Base-by-base conservation (phyloP, 2,113 vertebrate species). In the Ophthalmolycus amberensis region DNA sequence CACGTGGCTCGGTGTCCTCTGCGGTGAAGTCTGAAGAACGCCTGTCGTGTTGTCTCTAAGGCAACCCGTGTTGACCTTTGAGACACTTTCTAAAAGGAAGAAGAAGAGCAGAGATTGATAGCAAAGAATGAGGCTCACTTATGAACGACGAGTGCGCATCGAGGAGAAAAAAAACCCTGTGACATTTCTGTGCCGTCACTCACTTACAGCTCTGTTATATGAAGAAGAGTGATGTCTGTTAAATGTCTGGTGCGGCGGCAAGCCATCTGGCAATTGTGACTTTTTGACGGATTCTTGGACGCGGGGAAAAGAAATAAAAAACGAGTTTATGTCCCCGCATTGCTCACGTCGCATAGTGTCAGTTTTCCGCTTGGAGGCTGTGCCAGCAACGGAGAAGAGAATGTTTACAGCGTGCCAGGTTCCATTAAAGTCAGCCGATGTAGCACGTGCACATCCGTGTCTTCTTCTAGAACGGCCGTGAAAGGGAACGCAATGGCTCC, bases 251-350 rank as follows among this genome's bases (percentile, higher is more conserved):
- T 77, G 67, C 65, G 66, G 79, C 65, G 4, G 6, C 7, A 38
- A 82, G 70, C 81, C 76, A 83, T 83, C 85, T 88, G 81, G 18
- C 44, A 50, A 70, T 71, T 69, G 69, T 71, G 81, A 74, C 71
- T 82, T 77, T 44, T 48, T 48, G 67, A 65, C 81, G 77, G 64
- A 80, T 86, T 77, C 34, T 77, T 44, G 20, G 59, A 84, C 18
- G 14, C 5, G 54, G 10, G 54, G 11, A 12, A 52, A 34, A n/a
- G 18, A 8, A 16, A 7, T 38, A 5, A 0, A 1, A 25, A 27
- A n/a, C 27, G 29, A 40, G 10, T 71, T 67, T 68, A 8, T 75
- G 58, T 84, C 27, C 34, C 25, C 34, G 59, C 62, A 60, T 80
- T 48, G 59, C 22, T 80, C 76, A 67, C 22, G 4, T 76, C 56